Evolutionary conservation across 2,113 vertebrate genomes (phyloP), one percentile per base, ranked within the genome.

Genomic region (Sylvia atricapilla): DNA sequence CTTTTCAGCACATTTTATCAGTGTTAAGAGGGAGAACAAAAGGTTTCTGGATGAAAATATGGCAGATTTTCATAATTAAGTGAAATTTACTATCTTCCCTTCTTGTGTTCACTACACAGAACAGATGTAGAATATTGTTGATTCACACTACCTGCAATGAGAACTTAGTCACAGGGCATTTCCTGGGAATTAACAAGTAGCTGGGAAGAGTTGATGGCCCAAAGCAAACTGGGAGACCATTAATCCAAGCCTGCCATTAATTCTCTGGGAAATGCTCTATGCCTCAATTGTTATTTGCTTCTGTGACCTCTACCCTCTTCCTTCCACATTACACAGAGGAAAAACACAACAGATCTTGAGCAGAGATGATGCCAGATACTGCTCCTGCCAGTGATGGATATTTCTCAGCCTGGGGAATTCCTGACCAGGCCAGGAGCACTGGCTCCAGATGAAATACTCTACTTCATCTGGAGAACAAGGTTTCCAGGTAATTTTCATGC

Each of bases 171-270:
- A 62, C 53, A 55, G 74, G 55, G 59, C 50, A 88, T 90, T 90
- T 90, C 85, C 82, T 74, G 70, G 82, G 84, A 43, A 88, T 91
- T 91, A 60, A 91, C 5, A 13, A 93, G n/a, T 58, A 83, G 53
- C 82, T 91, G 89, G 58, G 50, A 84, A 80, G 75, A 83, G 67
- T 4, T 80, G 85, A 64, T 80, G 68, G 78, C 66, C 70, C 78
- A 94, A 49, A 91, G 82, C 78, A 93, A 95, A 92, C 68, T 64
- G 37, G 79, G 80, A 87, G 39, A 63, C 78, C 75, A 84, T 79
- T 91, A 82, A 75, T 49, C 37, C 49, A 82, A 75, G 27, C 11
- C 33, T 90, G 76, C 53, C 66, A 62, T 77, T 80, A 90, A 91
- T 90, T 81, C 55, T 59, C 79, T 81, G 79, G 75, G 75, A 94